Evolutionary conservation across 2,888 invertebrate genomes (phyloP), one percentile per base, ranked within the genome.

Genomic region (Perithous albicinctus): DNA sequence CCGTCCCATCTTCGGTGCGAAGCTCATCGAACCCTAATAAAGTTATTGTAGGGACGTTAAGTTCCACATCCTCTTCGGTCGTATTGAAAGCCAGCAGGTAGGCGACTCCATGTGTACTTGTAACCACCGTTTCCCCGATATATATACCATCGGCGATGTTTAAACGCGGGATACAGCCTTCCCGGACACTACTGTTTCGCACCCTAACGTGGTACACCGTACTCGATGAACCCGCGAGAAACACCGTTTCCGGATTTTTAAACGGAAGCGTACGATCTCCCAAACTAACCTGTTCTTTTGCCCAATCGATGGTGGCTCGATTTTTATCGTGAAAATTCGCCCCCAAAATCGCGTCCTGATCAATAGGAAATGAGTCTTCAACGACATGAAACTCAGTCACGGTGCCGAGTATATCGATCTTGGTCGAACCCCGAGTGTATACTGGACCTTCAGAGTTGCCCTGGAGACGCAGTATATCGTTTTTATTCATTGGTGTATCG

Each of bases 361-460:
- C n/a, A 1, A 67, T 48, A 1, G 18, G 48, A 10, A 67, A 48
- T 0, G 66, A 48, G 15, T 67, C 10, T 6, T 35, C 12, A 5
- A 69, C 69, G 1, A 69, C 69, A 35, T 69, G 69, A 23, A 69
- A 69, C 23, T 69, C 41, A 3, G 38, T 2, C 5, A 23, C 23
- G 0, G 69, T 69, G 3, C 54, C 69, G 5, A 23, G 10, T 1
- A 54, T 26, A 2, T 69, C 15, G 5, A 69, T 18, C 1, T 8
- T 4, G 0, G 54, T 41, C 1, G 69, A 69, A 0, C 69, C 69
- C 1, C 23, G 1, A 1, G 69, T 69, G 8, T 23, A 54, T 5
- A 54, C 54, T 1, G 69, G 54, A 0, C 15, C n/a, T 1, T 69
- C 32, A 2, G 48, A 48, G 12, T 48, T 67, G 1, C 66, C 66